phyloP scores from a whole-genome alignment of 2,888 invertebrate genomes.

The Xanthia togata region DNA sequence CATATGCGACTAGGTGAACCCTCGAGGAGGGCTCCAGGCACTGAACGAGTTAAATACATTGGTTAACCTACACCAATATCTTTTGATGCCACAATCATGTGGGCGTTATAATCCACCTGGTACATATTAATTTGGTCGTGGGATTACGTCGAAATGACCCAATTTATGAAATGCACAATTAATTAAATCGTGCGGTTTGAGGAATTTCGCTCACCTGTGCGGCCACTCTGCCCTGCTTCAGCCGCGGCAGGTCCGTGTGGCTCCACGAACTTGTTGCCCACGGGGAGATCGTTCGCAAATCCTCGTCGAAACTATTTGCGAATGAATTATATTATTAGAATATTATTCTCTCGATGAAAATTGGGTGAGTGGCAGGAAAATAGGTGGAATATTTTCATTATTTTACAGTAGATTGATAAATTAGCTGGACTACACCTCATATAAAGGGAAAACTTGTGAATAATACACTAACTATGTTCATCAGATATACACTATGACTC shows the following conservation, averaged over 20 bases:
- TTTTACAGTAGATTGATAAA: neutral
- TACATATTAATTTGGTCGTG: constrained; percentile 59
- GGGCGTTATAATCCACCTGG: constrained; percentile 42
- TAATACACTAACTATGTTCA: neutral
- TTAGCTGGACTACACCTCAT: neutral
- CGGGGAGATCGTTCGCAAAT: constrained; percentile 93
- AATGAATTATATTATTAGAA: constrained; percentile 48
- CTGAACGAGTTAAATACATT: constrained; percentile 7
- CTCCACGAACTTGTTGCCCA: constrained; percentile 95
- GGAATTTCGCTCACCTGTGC: constrained; percentile 65
- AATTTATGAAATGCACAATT: constrained; percentile 64
- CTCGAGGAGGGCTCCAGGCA: too few relatives aligned
- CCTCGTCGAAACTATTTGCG: constrained; percentile 90
- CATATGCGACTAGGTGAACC: too few relatives aligned
- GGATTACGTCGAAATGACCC: constrained; percentile 64
- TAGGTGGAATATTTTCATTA: constrained; percentile 1
- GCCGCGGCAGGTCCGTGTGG: constrained; percentile 94
- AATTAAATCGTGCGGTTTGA: constrained; percentile 65
- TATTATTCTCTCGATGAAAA: constrained; percentile 24
- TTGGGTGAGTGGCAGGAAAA: neutral
- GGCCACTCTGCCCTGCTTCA: constrained; percentile 94
- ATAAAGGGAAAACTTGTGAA: neutral
- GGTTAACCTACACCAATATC: constrained; percentile 38
- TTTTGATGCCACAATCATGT: constrained; percentile 47
- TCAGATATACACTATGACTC: neutral